These are phyloP conservation scores for Syrmaticus mikado DNA, from an alignment of 2,113 vertebrate genomes.

Conservation along the genomic window DNA sequence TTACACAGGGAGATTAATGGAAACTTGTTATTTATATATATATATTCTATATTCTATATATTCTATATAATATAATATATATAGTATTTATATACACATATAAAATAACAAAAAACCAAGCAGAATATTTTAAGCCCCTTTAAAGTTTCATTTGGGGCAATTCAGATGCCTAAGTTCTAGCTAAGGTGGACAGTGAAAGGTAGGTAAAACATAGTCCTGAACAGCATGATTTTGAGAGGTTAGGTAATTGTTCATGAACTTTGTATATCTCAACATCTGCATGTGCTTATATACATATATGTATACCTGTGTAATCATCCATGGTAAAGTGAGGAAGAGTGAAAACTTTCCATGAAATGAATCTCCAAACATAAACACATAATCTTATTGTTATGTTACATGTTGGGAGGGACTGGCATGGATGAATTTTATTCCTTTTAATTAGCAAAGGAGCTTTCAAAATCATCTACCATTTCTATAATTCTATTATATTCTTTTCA, in stretches of 20 bases:
- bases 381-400: neutral
- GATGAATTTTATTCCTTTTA: neutral
- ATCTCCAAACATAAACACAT: neutral
- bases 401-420: neutral
- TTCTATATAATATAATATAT: too few relatives aligned
- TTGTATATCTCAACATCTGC: accelerated
- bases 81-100: too few relatives aligned
- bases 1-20: too few relatives aligned
- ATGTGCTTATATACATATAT: too few relatives aligned
- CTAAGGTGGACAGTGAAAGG: neutral
- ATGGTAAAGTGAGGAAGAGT: neutral
- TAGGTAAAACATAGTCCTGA: neutral
- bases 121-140: neutral
- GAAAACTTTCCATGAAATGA: neutral
- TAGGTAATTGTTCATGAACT: neutral
- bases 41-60: too few relatives aligned
- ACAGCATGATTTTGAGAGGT: neutral
- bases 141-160: neutral
- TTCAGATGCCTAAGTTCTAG: neutral
- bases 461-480: neutral
- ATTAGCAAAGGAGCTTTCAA: neutral
- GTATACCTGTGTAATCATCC: neutral
- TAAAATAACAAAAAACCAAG: neutral
- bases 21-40: too few relatives aligned
- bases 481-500: neutral